These are phyloP conservation scores for Orchestia grillus DNA, from an alignment of 1,140 invertebrate species.

Conservation along the genomic window DNA sequence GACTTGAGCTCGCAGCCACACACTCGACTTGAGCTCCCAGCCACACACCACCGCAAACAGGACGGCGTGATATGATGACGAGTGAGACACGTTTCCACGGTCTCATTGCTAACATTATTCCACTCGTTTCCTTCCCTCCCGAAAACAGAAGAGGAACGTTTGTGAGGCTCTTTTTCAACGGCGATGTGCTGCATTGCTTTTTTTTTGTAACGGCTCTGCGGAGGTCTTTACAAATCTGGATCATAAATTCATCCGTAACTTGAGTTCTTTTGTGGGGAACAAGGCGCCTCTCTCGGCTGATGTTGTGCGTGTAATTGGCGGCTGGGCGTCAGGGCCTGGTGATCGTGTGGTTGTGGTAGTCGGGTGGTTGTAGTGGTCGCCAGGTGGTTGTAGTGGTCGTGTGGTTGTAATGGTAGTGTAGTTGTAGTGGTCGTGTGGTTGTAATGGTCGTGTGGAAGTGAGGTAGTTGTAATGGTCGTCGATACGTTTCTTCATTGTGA, in stretches of 20 bases:
- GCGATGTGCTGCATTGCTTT: neutral
- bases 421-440: neutral
- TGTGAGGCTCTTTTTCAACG: neutral
- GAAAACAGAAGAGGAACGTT: neutral
- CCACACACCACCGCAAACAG: too few species aligned
- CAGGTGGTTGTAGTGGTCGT: neutral
- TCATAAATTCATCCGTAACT: conserved; percentile 9
- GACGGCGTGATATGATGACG: neutral
- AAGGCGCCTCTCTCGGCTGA: neutral
- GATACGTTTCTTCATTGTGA: too few species aligned
- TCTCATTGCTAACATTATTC: neutral
- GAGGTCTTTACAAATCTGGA: neutral
- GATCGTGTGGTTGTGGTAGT: neutral
- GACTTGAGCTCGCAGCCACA: too few species aligned
- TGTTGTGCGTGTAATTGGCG: neutral
- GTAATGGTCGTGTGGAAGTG: too few species aligned
- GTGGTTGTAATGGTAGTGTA: neutral
- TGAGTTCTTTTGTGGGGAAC: neutral
- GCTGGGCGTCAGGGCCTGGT: neutral
- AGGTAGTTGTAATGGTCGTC: neutral
- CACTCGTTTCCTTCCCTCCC: neutral
- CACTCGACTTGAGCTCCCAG: too few species aligned
- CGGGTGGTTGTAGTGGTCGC: neutral
- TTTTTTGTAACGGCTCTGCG: neutral
- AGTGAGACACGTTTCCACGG: neutral